Conservation (phyloP, 2,888 invertebrate species). For the Pimpla rufipes region DNA sequence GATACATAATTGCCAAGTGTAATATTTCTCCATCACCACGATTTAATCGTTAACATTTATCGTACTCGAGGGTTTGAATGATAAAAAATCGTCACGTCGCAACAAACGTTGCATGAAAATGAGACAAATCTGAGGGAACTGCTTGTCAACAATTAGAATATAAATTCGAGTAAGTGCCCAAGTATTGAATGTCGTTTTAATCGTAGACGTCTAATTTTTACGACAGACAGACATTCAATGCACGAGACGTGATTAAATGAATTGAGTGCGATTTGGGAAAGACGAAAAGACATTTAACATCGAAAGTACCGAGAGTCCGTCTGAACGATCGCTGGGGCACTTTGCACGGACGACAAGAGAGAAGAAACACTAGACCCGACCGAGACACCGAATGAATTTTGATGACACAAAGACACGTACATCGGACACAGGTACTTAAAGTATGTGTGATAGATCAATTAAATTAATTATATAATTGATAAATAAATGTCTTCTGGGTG, state of each 20-base stretch:
- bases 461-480: constrained; percentile 4
- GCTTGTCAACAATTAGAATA: not conserved
- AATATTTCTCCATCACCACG: not conserved
- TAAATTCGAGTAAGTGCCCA: not conserved
- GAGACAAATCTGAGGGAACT: not conserved
- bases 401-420: constrained; percentile 1
- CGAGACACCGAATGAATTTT: constrained; percentile 12
- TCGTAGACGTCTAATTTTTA: not conserved
- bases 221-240: not conserved
- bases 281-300: constrained; percentile 37
- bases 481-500: constrained; percentile 72
- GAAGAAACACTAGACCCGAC: not conserved
- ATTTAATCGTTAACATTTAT: not conserved
- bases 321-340: not conserved
- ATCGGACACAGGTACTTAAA: constrained; percentile 15
- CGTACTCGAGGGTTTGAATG: constrained; percentile 1
- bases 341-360: not conserved
- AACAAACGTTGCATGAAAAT: too few relatives aligned
- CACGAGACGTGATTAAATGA: not conserved
- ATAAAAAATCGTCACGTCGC: not conserved
- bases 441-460: constrained; percentile 20
- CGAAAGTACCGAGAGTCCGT: not conserved
- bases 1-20: too few relatives aligned
- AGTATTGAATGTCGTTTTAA: not conserved
- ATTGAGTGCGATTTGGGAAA: not conserved